Percentiles rank a stretch among this genome's conserved stretches.
These are phyloP conservation scores for Acrobasis repandana DNA, from an alignment of 2,888 invertebrate genomes.

Conservation along the genomic window DNA sequence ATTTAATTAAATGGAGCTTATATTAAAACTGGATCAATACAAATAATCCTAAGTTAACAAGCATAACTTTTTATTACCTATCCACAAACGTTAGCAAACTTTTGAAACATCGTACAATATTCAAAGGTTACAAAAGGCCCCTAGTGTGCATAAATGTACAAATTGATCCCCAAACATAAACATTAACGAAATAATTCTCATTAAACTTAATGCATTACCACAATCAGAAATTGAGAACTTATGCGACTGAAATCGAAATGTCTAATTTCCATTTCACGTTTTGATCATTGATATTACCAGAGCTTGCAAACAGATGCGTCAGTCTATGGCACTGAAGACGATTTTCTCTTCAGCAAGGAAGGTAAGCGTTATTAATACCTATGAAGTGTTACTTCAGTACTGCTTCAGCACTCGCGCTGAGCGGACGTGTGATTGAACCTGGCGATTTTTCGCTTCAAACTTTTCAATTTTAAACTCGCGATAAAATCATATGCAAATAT, in stretches of 20 bases:
- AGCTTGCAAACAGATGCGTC: neutral
- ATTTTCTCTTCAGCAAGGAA: constrained; percentile 34
- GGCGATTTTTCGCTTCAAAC: constrained; percentile 60
- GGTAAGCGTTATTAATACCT: constrained; percentile 26
- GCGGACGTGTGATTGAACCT: constrained; percentile 45
- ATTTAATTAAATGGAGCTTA: neutral
- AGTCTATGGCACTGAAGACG: constrained; percentile 13
- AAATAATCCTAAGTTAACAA: neutral
- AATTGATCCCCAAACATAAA: constrained; percentile 16
- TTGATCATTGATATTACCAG: neutral
- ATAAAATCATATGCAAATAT: constrained; percentile 26
- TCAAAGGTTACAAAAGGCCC: constrained; percentile 1
- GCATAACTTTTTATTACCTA: neutral
- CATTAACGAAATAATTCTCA: constrained; percentile 20
- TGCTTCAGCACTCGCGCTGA: constrained; percentile 62
- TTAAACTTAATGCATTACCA: constrained; percentile 21
- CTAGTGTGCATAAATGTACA: neutral
- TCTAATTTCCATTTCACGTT: constrained; percentile 1
- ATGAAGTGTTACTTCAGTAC: constrained; percentile 50
- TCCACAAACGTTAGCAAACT: neutral
- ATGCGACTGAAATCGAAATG: neutral
- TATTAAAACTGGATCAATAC: neutral
- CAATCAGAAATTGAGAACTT: constrained; percentile 2
- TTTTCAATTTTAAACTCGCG: constrained; percentile 50
- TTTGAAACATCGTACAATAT: neutral